Evolutionary conservation across 1,140 invertebrate species (phyloP), one percentile per base, ranked within the genome.

Genomic region (Pseudomyrmex gracilis): DNA sequence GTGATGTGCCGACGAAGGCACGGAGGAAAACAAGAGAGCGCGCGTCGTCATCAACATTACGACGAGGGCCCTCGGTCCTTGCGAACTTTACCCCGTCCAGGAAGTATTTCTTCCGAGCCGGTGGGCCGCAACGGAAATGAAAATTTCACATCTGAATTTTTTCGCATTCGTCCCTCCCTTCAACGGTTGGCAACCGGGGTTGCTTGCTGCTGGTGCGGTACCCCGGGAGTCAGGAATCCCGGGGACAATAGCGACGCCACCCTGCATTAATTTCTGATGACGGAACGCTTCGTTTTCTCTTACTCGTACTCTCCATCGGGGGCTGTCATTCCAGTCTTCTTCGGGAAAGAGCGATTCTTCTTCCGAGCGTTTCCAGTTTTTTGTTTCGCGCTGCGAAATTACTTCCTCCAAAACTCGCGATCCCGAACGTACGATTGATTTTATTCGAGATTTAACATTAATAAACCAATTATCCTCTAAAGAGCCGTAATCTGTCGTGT

Each of bases 81-180:
- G 84, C 74, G 82, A 85, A 86, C 60, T 87, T 63, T 85, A 89
- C 85, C 87, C 84, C 66, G 53, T 82, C 71, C 90, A 93, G 93
- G 93, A 94, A 94, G 93, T 94, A 94, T 94, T 94, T 94, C 91
- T 94, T 94, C 93, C 93, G 90, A 91, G 89, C 90, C 92, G 93
- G 88, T 93, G 93, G 82, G 83, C 90, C 89, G 91, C 88, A 89
- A 85, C 91, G 92, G 92, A 94, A 93, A 94, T 94, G 92, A 93
- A 94, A 91, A 93, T 94, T 93, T 94, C 91, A 92, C 92, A 93
- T 93, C 92, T 92, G 91, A 93, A 93, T 93, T 93, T 93, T 93
- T 93, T 93, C 89, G 91, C 87, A 90, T 92, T 93, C 91, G 89
- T 86, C 60, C 83, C 86, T 85, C 86, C 76, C 68, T 70, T 85